Base-by-base conservation (phyloP, 2,113 vertebrate genomes). In the Dissostichus mawsoni region DNA sequence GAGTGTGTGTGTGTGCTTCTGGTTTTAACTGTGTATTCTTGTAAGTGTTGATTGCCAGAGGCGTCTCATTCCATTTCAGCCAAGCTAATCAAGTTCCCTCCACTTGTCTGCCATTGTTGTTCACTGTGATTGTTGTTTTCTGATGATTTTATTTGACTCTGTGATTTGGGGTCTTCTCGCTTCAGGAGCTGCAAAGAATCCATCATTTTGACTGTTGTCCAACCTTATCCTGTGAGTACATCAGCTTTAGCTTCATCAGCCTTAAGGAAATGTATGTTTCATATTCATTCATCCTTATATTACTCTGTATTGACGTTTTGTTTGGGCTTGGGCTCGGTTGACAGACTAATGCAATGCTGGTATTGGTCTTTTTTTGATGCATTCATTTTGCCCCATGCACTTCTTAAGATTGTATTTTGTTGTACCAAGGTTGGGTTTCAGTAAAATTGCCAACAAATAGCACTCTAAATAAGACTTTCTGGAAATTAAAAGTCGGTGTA, bases 111-210 rank as follows among this genome's bases (percentile, higher is more conserved):
- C 14, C 33, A 0, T 64, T 55, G 52, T 77, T 50, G 56, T 57
- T 69, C 4, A 0, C 13, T 8, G n/a, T 8, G 33, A 45, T 52
- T 45, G 23, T 29, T 48, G 2, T 44, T 74, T 70, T 47, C 14
- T 11, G 16, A 11, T 44, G 6, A 64, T 74, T 85, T 20, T 20
- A 45, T 4, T 41, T 86, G 69, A 80, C 72, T 55, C n/a, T 41
- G 17, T 63, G 45, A 53, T 82, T 84, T 74, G 33, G 17, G 33
- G 53, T 81, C 20, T 65, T 93, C 86, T 92, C 65, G 77, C 93
- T 93, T 78, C 92, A 99, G 97, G 95, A 99, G 96, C 95, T 99
- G 98, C 95, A 99, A 99, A 94, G 97, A 99, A 95, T 98, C 97
- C 74, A 99, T 99, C 80, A 87, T 97, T 84, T 94, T 99, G 92